These are phyloP conservation scores for Oscheius onirici DNA, from an alignment of 2,888 invertebrate species.

Conservation along the genomic window DNA sequence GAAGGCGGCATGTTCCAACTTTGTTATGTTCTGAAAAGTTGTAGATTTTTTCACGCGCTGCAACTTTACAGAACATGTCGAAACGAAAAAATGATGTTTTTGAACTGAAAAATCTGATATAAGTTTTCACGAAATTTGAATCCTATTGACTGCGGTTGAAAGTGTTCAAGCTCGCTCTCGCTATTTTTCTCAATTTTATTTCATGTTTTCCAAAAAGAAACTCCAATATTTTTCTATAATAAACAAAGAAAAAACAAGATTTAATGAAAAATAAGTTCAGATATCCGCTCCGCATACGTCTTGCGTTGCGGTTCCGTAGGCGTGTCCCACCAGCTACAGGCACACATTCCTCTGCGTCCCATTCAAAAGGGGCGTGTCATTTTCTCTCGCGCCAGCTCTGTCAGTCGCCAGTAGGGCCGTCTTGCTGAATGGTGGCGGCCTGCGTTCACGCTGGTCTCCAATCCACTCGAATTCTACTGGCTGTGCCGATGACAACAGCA, in stretches of 20 bases:
- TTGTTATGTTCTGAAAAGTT: no score
- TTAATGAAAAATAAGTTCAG: slow-evolving; percentile 8
- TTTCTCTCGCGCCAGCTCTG: slow-evolving; percentile 31
- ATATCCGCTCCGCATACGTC: neutral
- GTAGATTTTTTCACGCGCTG: no score
- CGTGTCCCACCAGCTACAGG: neutral
- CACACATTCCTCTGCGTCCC: slow-evolving; percentile 15
- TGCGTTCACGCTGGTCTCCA: slow-evolving; percentile 41
- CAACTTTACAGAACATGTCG: no score
- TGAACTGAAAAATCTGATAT: no score
- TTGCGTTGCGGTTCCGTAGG: slow-evolving; percentile 8
- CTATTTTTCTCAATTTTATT: no score
- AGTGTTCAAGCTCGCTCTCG: no score
- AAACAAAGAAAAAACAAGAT: neutral
- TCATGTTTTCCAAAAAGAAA: no score
- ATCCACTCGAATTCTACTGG: slow-evolving; percentile 48
- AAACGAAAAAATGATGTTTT: no score
- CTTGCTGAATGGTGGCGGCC: slow-evolving; percentile 61
- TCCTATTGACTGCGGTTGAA: no score
- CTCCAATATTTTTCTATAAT: neutral
- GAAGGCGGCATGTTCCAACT: no score
- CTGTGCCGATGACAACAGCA: slow-evolving; percentile 45
- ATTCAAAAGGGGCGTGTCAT: slow-evolving; percentile 8
- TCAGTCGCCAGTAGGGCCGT: slow-evolving; percentile 57
- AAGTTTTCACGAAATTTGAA: no score